Percentiles rank a stretch among this genome's conserved stretches.
Conservation (phyloP, 2,113 vertebrate genomes). For the Brachyhypopomus gauderio region DNA sequence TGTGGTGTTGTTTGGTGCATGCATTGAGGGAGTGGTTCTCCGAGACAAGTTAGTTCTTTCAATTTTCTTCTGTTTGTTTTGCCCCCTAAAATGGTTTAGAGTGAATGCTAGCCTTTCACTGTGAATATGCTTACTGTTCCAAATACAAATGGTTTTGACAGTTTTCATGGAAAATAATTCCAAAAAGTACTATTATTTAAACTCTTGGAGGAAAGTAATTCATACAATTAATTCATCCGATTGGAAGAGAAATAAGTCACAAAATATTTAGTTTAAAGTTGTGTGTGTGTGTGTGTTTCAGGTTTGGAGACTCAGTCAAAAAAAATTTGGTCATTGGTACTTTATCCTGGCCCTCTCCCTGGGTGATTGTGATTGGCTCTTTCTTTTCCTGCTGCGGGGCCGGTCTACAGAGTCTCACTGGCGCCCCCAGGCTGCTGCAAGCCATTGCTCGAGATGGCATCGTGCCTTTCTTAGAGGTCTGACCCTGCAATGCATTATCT, state of each 20-base stretch:
- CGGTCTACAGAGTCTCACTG: conserved; percentile 92
- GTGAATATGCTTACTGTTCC: not conserved
- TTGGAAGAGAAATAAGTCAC: not conserved
- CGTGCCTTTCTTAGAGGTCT: conserved; percentile 89
- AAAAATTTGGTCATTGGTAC: conserved; percentile 92
- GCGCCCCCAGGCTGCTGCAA: conserved; percentile 90
- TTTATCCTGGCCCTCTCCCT: conserved; percentile 94
- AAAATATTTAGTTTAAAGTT: not conserved
- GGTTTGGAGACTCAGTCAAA: conserved; percentile 92
- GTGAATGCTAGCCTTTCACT: not conserved
- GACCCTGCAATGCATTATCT: not conserved
- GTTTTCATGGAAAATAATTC: not conserved
- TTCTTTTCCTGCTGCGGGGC: conserved; percentile 97
- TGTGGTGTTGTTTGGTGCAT: conserved; percentile 90
- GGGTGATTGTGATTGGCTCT: conserved; percentile 97
- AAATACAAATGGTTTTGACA: not conserved
- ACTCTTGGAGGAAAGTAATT: not conserved
- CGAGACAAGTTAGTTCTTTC: conserved; percentile 87
- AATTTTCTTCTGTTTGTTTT: not conserved
- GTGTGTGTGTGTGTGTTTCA: conserved; percentile 57
- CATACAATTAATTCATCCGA: not conserved
- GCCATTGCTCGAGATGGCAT: conserved; percentile 95
- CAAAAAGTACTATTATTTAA: not conserved
- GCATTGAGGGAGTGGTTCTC: conserved; percentile 92
- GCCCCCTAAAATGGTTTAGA: not conserved